Percentiles rank a stretch among this genome's conserved stretches.
Evolutionary conservation across 1,140 invertebrate species (phyloP).

Genomic region (Drosophila persimilis): DNA sequence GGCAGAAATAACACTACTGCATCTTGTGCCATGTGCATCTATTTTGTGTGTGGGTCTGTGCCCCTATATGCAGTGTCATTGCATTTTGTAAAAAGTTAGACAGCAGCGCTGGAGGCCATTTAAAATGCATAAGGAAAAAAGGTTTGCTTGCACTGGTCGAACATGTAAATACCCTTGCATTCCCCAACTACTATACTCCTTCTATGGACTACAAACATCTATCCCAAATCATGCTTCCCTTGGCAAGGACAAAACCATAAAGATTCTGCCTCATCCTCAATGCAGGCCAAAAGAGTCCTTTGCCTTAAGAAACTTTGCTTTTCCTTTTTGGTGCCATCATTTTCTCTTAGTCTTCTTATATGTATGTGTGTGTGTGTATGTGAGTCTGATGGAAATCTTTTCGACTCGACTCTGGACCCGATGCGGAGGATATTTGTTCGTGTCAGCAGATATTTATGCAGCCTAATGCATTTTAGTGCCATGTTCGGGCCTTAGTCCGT

Average conservation of each 20-base stretch:
- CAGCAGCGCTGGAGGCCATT: slow-evolving; percentile 1
- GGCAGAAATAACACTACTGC: neutral
- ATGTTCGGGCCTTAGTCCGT: slow-evolving; percentile 9
- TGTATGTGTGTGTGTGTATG: slow-evolving; percentile 1
- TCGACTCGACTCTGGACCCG: slow-evolving; percentile 12
- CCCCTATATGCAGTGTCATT: slow-evolving; percentile 24
- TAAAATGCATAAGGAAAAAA: neutral
- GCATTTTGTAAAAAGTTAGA: slow-evolving; percentile 29
- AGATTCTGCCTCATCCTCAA: no score
- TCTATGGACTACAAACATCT: no score
- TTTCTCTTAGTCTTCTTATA: slow-evolving; percentile 6
- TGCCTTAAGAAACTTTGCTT: slow-evolving; percentile 1
- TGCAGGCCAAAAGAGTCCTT: neutral
- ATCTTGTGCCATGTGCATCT: no score
- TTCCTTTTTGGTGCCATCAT: slow-evolving; percentile 4
- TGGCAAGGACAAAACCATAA: no score
- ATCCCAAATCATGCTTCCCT: no score
- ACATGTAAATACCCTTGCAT: no score
- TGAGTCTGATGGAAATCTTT: slow-evolving; percentile 24
- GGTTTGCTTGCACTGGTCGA: no score
- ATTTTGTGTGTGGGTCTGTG: no score
- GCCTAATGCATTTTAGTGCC: slow-evolving; percentile 37
- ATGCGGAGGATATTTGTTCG: slow-evolving; percentile 34
- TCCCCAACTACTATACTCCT: no score
- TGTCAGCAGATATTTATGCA: slow-evolving; percentile 52